Percentiles rank a stretch among this genome's conserved stretches.
Conservation (phyloP, 2,888 invertebrate genomes). For the Cantharis flavilabris region DNA sequence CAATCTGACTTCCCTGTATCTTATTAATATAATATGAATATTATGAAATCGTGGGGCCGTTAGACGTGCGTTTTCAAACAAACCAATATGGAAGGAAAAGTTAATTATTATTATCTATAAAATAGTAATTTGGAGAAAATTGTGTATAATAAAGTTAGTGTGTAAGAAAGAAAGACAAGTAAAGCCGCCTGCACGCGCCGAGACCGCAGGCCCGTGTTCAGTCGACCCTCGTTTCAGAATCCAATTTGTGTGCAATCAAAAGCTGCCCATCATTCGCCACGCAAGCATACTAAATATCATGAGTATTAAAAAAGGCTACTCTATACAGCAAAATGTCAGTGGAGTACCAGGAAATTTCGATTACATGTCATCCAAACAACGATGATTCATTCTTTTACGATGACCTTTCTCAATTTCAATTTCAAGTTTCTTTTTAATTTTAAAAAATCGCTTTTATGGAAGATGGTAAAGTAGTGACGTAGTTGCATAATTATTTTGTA, state of each 20-base stretch:
- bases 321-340: not conserved
- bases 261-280: conserved; percentile 48
- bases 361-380: not conserved
- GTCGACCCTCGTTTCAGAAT: conserved; percentile 41
- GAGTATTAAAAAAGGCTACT: conserved; percentile 7
- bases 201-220: conserved; percentile 39
- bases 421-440: not conserved
- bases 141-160: conserved; percentile 39
- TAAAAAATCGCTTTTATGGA: not conserved
- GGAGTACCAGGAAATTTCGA: not conserved
- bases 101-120: not conserved
- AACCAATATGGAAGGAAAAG: not conserved
- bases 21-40: not conserved
- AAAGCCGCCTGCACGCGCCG: conserved; percentile 37
- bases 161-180: conserved; percentile 36
- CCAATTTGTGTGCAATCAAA: conserved; percentile 50
- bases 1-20: not conserved
- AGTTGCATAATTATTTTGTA: not conserved
- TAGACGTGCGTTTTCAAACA: not conserved
- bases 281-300: conserved; percentile 35
- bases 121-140: conserved; percentile 23
- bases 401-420: not conserved
- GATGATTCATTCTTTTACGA: not conserved
- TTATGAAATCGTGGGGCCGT: not conserved
- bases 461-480: not conserved